Conservation (phyloP, 2,797 vertebrate genomes). For the Valencia hispanica region DNA sequence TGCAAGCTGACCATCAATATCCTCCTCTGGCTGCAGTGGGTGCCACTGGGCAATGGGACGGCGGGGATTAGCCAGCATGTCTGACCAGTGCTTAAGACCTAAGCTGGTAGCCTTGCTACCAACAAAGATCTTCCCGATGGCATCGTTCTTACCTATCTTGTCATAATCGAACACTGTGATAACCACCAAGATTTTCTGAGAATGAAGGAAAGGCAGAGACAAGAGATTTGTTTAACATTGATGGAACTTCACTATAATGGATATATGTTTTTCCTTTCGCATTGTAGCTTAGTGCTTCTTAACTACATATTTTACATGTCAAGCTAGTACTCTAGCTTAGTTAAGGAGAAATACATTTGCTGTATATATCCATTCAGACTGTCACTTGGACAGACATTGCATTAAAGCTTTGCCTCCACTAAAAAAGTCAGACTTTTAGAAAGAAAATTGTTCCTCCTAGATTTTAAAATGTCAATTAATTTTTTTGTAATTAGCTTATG, state of each 20-base stretch:
- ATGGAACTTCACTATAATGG: not conserved
- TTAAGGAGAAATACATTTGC: not conserved
- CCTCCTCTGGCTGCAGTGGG: slow-evolving; percentile 93
- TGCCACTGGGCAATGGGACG: slow-evolving; percentile 99
- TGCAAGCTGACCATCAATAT: slow-evolving; percentile 89
- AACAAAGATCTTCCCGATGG: slow-evolving; percentile 97
- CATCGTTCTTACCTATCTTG: slow-evolving; percentile 98
- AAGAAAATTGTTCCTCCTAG: not conserved
- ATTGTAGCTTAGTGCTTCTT: not conserved
- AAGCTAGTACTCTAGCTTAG: not conserved
- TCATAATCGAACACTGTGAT: slow-evolving; percentile 98
- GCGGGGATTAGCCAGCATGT: slow-evolving; percentile 97
- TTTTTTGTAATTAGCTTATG: not conserved
- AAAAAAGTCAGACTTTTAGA: not conserved
- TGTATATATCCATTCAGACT: not conserved
- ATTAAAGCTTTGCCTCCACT: not conserved
- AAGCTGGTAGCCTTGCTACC: slow-evolving; percentile 91
- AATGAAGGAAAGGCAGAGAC: slow-evolving; percentile 20
- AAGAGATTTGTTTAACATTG: not conserved
- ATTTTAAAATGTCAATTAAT: not conserved
- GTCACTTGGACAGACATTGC: not conserved
- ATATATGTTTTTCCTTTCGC: not conserved
- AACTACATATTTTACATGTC: not conserved
- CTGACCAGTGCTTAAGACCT: slow-evolving; percentile 96
- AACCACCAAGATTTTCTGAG: slow-evolving; percentile 95